A percentile compares a stretch with the other conserved stretches of the same genome.
Evolutionary conservation across 2,888 invertebrate genomes (phyloP).

Genomic region (Synergus japonicus): DNA sequence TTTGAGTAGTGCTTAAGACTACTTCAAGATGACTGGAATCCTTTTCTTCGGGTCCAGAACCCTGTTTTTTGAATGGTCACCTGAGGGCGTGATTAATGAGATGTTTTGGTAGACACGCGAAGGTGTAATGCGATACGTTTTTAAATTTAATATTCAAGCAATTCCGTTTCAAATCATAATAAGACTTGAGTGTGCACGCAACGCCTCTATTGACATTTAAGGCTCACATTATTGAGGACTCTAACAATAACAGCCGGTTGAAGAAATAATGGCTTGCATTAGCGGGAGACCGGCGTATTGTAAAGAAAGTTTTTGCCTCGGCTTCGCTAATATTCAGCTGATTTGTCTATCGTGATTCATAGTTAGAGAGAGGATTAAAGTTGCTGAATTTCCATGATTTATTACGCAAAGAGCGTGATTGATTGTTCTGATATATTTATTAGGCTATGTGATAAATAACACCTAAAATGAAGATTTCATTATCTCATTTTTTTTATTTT

Average conservation of each 20-base stretch:
- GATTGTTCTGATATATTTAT: neutral
- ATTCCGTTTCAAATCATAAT: neutral
- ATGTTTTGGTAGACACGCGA: neutral
- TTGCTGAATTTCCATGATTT: neutral
- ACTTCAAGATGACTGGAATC: slow-evolving; percentile 11
- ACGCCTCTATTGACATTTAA: neutral
- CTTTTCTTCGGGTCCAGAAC: neutral
- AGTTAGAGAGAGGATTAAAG: neutral
- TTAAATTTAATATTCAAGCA: neutral
- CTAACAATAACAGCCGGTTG: neutral
- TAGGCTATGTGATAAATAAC: neutral
- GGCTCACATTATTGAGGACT: neutral
- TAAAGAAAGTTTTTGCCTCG: neutral
- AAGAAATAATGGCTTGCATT: neutral
- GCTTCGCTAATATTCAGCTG: neutral
- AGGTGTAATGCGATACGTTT: slow-evolving; percentile 3
- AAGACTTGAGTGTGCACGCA: neutral
- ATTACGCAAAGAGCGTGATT: neutral
- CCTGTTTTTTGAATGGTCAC: neutral
- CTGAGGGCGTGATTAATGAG: slow-evolving; percentile 15
- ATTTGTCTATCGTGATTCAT: slow-evolving; percentile 1
- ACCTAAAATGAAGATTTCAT: too few relatives aligned
- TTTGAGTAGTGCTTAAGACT: neutral
- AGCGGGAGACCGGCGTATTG: neutral
- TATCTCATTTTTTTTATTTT: too few relatives aligned